phyloP scores from a whole-genome alignment of 1,140 invertebrate species.

The Carposina sasakii region DNA sequence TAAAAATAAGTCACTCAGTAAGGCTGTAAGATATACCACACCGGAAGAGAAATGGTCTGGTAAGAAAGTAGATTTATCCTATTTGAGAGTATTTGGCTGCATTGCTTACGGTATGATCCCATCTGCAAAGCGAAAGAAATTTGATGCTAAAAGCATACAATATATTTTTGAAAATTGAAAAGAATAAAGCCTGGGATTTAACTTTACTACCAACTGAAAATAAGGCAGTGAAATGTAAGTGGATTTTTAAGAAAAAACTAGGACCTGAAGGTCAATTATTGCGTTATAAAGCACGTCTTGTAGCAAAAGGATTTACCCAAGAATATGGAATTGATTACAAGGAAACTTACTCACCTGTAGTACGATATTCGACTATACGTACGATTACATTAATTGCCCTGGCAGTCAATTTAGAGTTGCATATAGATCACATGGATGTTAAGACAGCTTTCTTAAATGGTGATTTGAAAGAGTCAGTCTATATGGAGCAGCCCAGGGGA shows the following conservation, averaged over 20 bases:
- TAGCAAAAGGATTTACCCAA: slow-evolving; percentile 46
- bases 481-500: slow-evolving; percentile 39
- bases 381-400: slow-evolving; percentile 27
- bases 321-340: slow-evolving; percentile 19
- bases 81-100: slow-evolving; percentile 60
- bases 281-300: slow-evolving; percentile 53
- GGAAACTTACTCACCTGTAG: slow-evolving; percentile 27
- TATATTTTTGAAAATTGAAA: slow-evolving; percentile 47
- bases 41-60: slow-evolving; percentile 53
- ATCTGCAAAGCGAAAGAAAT: slow-evolving; percentile 40
- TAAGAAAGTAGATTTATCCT: slow-evolving; percentile 40
- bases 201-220: slow-evolving; percentile 24
- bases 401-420: slow-evolving; percentile 28
- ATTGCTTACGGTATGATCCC: slow-evolving; percentile 50
- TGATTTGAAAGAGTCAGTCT: slow-evolving; percentile 39
- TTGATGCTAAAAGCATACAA: slow-evolving; percentile 37
- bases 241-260: slow-evolving; percentile 43
- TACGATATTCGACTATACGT: slow-evolving; percentile 19
- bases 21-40: slow-evolving; percentile 24
- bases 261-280: slow-evolving; percentile 20
- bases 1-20: slow-evolving; percentile 12
- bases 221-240: slow-evolving; percentile 31
- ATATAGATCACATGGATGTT: slow-evolving; percentile 42
- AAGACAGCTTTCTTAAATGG: slow-evolving; percentile 51
- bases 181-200: slow-evolving; percentile 36